phyloP scores from a whole-genome alignment of 1,140 invertebrate genomes.

The Proales similis region DNA sequence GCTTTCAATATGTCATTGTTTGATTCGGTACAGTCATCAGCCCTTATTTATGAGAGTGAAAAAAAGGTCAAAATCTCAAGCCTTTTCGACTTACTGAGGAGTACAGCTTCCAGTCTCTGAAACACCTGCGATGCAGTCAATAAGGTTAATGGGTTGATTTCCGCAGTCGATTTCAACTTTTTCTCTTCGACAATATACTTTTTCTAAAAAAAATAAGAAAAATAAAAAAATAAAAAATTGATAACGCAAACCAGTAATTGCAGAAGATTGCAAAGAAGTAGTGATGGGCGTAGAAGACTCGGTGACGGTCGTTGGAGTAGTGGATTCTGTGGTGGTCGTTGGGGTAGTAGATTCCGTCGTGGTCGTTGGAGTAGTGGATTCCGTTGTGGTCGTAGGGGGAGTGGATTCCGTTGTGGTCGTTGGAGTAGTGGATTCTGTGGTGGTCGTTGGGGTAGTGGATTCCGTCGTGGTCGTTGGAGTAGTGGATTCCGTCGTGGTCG shows the following conservation, averaged over 20 bases:
- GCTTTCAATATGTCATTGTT: no score
- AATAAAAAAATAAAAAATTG: no score
- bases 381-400: background rate
- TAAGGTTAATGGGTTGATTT: no score
- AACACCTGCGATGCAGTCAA: no score
- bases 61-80: no score
- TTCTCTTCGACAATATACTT: no score
- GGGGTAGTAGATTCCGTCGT: background rate
- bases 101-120: no score
- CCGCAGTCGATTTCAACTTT: no score
- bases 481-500: background rate
- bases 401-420: background rate
- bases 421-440: background rate
- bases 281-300: slow-evolving; percentile 3
- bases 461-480: background rate
- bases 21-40: no score
- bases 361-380: background rate
- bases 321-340: background rate
- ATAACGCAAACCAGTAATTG: background rate
- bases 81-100: no score
- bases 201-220: no score
- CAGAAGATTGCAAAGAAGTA: background rate
- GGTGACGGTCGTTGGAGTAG: background rate
- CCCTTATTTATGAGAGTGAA: no score
- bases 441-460: background rate